Percentiles rank a stretch among this genome's conserved stretches.
These are phyloP conservation scores for Plutella xylostella DNA, from an alignment of 2,888 invertebrate species.

Conservation along the genomic window DNA sequence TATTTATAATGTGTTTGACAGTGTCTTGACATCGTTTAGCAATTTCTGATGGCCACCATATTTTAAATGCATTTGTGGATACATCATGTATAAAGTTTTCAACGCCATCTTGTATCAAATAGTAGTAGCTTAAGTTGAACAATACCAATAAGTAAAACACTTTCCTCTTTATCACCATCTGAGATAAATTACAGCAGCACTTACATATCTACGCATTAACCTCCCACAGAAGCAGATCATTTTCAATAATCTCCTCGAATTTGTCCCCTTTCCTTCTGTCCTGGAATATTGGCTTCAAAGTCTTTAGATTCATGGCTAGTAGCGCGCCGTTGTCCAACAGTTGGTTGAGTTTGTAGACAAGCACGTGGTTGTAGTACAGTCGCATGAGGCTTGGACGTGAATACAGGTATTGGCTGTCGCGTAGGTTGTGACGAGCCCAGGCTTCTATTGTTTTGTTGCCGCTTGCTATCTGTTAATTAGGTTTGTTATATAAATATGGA, in stretches of 20 bases:
- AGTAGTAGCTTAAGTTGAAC: no score
- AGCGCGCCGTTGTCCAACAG: conserved; percentile 83
- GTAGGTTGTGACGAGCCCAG: conserved; percentile 78
- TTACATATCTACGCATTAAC: conserved; percentile 26
- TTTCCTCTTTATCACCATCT: no score
- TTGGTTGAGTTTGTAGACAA: conserved; percentile 76
- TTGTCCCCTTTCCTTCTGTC: conserved; percentile 75
- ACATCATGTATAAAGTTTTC: no score
- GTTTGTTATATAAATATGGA: no score
- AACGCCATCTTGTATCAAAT: no score
- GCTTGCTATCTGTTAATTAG: conserved; percentile 77
- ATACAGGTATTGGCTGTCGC: conserved; percentile 81
- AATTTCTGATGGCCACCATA: no score
- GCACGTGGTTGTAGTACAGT: conserved; percentile 77
- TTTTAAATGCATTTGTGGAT: no score
- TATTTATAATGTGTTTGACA: no score
- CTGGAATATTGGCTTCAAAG: conserved; percentile 79
- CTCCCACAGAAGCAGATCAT: conserved; percentile 89
- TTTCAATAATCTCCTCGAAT: conserved; percentile 88
- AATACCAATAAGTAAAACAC: no score
- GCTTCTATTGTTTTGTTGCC: conserved; percentile 80
- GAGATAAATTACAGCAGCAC: no score
- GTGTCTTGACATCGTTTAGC: no score
- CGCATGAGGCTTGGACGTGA: conserved; percentile 83
- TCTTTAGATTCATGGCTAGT: conserved; percentile 79